Evolutionary conservation across 1,140 invertebrate genomes (phyloP).

Genomic region (Trissolcus basalis): DNA sequence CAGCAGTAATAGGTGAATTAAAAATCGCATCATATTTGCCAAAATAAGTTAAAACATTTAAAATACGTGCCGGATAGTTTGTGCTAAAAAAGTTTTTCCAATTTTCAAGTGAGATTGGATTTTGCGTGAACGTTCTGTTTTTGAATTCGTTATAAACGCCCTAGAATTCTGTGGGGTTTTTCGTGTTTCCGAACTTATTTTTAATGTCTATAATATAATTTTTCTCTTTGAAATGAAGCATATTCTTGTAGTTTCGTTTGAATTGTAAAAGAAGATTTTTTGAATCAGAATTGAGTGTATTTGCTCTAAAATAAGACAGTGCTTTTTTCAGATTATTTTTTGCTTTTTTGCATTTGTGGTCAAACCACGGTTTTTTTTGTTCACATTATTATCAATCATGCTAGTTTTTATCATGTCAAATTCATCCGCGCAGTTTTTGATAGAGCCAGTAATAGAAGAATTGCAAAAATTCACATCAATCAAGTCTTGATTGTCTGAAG

Average conservation of each 20-base stretch:
- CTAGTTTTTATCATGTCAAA: neutral
- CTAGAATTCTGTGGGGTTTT: constrained; percentile 12
- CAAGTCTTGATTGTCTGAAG: no score
- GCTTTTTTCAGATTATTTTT: constrained; percentile 1
- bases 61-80: neutral
- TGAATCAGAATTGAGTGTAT: neutral
- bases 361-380: constrained; percentile 6
- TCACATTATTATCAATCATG: neutral
- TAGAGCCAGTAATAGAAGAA: neutral
- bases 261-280: neutral
- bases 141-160: neutral
- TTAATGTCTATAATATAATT: neutral
- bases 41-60: neutral
- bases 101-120: neutral
- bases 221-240: neutral
- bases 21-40: neutral
- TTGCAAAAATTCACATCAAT: no score
- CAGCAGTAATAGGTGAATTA: neutral
- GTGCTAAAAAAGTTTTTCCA: neutral
- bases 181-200: constrained; percentile 10
- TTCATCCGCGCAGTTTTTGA: neutral
- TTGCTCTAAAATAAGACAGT: neutral
- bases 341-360: neutral
- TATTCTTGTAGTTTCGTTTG: neutral
- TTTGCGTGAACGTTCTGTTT: neutral